Percentiles rank a stretch among this genome's conserved stretches.
phyloP scores from a whole-genome alignment of 1,140 invertebrate genomes.

The Acromyrmex echinatior region DNA sequence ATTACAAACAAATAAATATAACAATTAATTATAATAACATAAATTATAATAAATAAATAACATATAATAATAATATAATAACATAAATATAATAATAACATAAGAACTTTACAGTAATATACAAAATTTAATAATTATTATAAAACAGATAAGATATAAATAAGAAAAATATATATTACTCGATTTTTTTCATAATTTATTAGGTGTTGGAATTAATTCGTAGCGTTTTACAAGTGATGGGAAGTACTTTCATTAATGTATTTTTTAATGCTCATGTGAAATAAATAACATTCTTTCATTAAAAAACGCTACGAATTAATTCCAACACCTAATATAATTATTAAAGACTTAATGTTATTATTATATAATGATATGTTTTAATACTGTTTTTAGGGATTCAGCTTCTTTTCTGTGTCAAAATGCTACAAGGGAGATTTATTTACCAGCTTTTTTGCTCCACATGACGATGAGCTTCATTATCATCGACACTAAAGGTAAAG shows the following conservation, averaged over 20 bases:
- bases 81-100: not conserved
- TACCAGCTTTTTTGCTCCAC: constrained; percentile 42
- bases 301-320: too few species aligned
- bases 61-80: not conserved
- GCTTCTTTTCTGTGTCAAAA: not conserved
- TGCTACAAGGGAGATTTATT: not conserved
- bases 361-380: not conserved
- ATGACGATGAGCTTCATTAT: constrained; percentile 44
- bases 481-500: constrained; percentile 42
- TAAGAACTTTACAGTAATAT: not conserved
- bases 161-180: too few species aligned
- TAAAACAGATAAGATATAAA: not conserved
- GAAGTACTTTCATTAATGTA: too few species aligned
- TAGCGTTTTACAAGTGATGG: too few species aligned
- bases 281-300: too few species aligned
- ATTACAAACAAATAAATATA: constrained; percentile 18
- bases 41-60: too few species aligned
- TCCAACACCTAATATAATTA: too few species aligned
- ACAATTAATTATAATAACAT: not conserved
- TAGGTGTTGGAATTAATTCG: too few species aligned
- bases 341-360: not conserved
- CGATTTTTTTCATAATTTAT: not conserved
- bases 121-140: not conserved
- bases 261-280: too few species aligned
- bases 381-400: not conserved